Conservation (phyloP, 2,797 vertebrate species). For the Anisognathus igniventris region DNA sequence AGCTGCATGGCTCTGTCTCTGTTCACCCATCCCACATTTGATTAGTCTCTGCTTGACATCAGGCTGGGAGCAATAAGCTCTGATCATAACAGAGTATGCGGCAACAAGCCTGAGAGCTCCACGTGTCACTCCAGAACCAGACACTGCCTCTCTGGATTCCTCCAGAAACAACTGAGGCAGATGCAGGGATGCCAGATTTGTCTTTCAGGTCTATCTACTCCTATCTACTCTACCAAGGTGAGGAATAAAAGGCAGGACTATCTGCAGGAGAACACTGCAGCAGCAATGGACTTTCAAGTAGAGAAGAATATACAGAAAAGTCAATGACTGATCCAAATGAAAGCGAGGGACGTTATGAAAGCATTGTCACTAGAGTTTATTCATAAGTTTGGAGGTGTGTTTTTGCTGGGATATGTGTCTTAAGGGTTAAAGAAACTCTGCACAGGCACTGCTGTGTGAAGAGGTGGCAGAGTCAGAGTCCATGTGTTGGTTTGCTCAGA, state of each 20-base stretch:
- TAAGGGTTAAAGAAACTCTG: background rate
- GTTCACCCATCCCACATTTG: constrained; percentile 25
- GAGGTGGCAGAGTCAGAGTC: background rate
- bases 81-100: background rate
- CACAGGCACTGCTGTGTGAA: background rate
- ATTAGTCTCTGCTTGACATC: constrained; percentile 42
- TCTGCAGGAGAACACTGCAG: background rate
- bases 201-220: background rate
- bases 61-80: constrained; percentile 27
- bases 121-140: background rate
- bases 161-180: background rate
- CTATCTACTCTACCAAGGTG: background rate
- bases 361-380: background rate
- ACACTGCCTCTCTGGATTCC: background rate
- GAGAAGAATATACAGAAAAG: background rate
- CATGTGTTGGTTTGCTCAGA: background rate
- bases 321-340: background rate
- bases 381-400: accelerated
- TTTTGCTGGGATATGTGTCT: background rate
- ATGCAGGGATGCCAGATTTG: background rate
- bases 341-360: background rate
- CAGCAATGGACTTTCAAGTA: background rate
- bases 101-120: background rate
- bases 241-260: background rate
- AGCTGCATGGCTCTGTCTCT: background rate